phyloP scores from a whole-genome alignment of 2,888 invertebrate species.

The Nasonovia ribisnigri region DNA sequence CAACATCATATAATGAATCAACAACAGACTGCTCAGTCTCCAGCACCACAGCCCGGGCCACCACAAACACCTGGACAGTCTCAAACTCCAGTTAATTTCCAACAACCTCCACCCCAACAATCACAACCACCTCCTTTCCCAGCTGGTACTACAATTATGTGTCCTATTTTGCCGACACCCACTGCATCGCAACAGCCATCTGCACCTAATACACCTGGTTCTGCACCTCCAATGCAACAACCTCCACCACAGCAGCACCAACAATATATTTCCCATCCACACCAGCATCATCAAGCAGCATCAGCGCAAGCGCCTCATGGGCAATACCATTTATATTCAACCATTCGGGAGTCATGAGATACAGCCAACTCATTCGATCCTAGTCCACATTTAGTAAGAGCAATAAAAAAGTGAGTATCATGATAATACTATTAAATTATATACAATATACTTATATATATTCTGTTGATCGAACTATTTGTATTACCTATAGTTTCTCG shows the following conservation, averaged over 20 bases:
- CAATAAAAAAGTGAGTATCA: slow-evolving; percentile 58
- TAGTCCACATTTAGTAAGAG: slow-evolving; percentile 65
- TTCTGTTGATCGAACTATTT: not conserved
- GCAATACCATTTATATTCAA: slow-evolving; percentile 61
- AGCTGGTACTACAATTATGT: slow-evolving; percentile 73
- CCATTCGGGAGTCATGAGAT: slow-evolving; percentile 65
- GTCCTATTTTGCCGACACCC: slow-evolving; percentile 73
- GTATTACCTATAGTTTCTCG: slow-evolving; percentile 46
- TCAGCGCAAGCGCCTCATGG: slow-evolving; percentile 61
- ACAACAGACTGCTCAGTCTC: slow-evolving; percentile 53
- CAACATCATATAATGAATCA: slow-evolving; percentile 58
- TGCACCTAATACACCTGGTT: slow-evolving; percentile 72
- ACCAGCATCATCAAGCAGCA: slow-evolving; percentile 58
- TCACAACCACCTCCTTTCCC: slow-evolving; percentile 74
- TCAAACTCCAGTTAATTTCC: slow-evolving; percentile 74
- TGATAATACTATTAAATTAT: not conserved
- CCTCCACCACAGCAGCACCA: slow-evolving; percentile 70
- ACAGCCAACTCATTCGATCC: slow-evolving; percentile 59
- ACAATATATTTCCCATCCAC: slow-evolving; percentile 69
- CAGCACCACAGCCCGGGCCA: slow-evolving; percentile 51
- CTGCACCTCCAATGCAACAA: slow-evolving; percentile 72
- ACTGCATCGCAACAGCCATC: slow-evolving; percentile 66
- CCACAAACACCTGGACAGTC: slow-evolving; percentile 69
- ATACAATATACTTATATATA: not conserved
- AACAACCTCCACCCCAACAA: slow-evolving; percentile 71